Base-by-base conservation (phyloP, 2,113 vertebrate genomes). In the Chaetodon auriga region DNA sequence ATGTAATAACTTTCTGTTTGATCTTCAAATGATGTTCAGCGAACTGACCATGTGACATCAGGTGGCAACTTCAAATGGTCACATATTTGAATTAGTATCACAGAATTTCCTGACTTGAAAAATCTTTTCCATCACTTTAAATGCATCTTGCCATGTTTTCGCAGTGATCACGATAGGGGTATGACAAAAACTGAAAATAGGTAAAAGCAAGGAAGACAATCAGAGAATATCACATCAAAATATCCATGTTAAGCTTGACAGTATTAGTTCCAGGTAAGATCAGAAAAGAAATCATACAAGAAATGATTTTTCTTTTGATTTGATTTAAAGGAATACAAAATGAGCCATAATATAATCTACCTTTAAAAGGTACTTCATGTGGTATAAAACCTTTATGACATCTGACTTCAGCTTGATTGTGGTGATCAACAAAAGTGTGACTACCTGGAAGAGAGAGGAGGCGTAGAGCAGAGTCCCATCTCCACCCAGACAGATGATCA, bases 391-490 rank as follows among this genome's bases (percentile, higher is more conserved):
- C 8, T n/a, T 48, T 35, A 43, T 53, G 15, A 18, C 10, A 4
- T 63, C 48, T 16, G 66, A 62, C 5, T 23, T 36, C 16, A 25
- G 15, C 36, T 30, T 12, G 41, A 8, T 13, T 8, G 49, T 3
- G 35, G n/a, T 11, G 11, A 70, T 53, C 4, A 13, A n/a, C 61
- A 6, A 72, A 46, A 60, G 30, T 49, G 63, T 38, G 35, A 64
- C 58, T 90, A 96, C 96, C 95, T 96, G 96, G 83, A 96, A 96
- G 23, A 96, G 93, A 15, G 96, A 96, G 30, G 96, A 96, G 30
- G 96, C 96, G 2, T 96, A 96, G 10, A 96, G 94, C 75, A 96
- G 90, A 51, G 96, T 96, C 8, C 96, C 96, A n/a, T 96, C 96
- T 6, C 96, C 96, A 8, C 96, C 96, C 78, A 96, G 92, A 82